These are phyloP conservation scores for Achroia grisella DNA, from an alignment of 1,140 invertebrate genomes.

Conservation along the genomic window DNA sequence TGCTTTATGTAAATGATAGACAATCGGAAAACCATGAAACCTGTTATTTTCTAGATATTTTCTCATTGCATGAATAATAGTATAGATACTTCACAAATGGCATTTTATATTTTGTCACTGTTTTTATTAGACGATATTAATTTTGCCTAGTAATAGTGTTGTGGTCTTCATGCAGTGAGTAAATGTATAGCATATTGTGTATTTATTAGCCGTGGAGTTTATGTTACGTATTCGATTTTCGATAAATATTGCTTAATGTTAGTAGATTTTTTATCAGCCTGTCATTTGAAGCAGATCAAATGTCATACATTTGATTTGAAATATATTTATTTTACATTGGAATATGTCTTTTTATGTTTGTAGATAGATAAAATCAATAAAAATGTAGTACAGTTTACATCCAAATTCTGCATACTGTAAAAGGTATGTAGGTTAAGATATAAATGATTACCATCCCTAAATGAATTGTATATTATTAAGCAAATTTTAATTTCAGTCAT, in stretches of 20 bases:
- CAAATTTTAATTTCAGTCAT: constrained; percentile 62
- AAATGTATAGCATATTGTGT: constrained; percentile 39
- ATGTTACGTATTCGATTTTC: constrained; percentile 68
- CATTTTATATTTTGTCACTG: not conserved
- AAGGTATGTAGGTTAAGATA: constrained; percentile 36
- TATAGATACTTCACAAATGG: not conserved
- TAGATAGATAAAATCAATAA: constrained; percentile 65
- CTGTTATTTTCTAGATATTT: constrained; percentile 43
- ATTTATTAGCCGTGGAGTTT: constrained; percentile 66
- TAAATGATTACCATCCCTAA: constrained; percentile 31
- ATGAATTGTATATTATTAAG: constrained; percentile 64
- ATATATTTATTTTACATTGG: constrained; percentile 72
- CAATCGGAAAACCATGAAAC: constrained; percentile 62
- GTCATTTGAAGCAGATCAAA: constrained; percentile 66
- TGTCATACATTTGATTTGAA: constrained; percentile 73
- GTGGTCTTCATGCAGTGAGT: constrained; percentile 30
- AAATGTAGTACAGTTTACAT: constrained; percentile 53
- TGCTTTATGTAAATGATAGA: constrained; percentile 55
- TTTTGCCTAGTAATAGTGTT: not conserved
- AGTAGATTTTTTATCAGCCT: constrained; percentile 71
- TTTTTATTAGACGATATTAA: not conserved
- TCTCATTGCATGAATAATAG: constrained; percentile 33
- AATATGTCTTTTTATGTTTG: constrained; percentile 71
- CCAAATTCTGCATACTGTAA: constrained; percentile 36
- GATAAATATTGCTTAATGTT: constrained; percentile 70